phyloP scores from a whole-genome alignment of 2,888 invertebrate species.

The Ditylenchus weischeri region DNA sequence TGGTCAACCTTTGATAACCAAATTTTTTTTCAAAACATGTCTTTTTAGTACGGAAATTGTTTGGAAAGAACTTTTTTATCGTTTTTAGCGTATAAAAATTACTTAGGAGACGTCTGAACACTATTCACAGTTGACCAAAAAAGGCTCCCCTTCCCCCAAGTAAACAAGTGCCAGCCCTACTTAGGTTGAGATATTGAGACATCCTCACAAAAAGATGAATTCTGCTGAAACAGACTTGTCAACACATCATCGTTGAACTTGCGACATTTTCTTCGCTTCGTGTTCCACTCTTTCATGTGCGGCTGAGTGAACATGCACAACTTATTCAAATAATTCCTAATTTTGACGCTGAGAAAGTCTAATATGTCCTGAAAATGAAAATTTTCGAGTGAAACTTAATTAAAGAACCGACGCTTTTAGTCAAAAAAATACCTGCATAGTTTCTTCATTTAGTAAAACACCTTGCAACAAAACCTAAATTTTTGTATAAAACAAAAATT shows the following conservation, averaged over 20 bases:
- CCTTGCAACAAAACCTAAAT: constrained; percentile 61
- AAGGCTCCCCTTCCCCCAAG: no score
- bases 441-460: constrained; percentile 67
- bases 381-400: no score
- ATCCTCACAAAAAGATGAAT: constrained; percentile 1
- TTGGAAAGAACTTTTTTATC: no score
- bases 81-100: no score
- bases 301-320: constrained; percentile 45
- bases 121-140: no score
- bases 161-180: not conserved
- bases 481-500: constrained; percentile 10
- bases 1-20: no score
- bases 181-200: constrained; percentile 4
- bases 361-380: constrained; percentile 62
- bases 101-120: no score
- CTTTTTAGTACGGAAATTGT: no score
- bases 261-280: constrained; percentile 19
- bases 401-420: no score
- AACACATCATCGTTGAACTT: constrained; percentile 13
- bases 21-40: no score
- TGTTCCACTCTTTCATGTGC: constrained; percentile 40
- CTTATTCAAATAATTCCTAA: constrained; percentile 57
- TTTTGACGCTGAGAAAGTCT: constrained; percentile 65
- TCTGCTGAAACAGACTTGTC: constrained; percentile 13
- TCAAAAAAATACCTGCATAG: constrained; percentile 60